Conservation (phyloP, 2,888 invertebrate species). For the Steinernema carpocapsae region DNA sequence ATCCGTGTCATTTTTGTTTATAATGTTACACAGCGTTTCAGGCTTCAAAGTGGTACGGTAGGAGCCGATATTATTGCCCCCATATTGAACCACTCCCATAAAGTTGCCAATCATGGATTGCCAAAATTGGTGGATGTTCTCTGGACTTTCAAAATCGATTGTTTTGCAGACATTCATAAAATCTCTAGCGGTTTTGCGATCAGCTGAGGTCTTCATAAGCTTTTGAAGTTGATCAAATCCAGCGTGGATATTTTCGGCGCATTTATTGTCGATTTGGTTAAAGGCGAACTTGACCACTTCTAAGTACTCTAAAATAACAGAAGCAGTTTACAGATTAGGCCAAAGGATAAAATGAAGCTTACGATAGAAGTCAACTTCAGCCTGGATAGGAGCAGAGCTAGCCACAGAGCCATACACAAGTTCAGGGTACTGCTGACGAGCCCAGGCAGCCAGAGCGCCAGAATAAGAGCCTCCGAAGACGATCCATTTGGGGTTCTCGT, state of each 20-base stretch:
- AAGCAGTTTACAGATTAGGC: not conserved
- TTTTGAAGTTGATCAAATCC: slow-evolving; percentile 52
- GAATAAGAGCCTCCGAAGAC: slow-evolving; percentile 89
- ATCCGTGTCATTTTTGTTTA: not conserved
- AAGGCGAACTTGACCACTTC: slow-evolving; percentile 81
- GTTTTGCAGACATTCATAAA: slow-evolving; percentile 51
- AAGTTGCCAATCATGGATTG: slow-evolving; percentile 84
- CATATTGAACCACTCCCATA: slow-evolving; percentile 90
- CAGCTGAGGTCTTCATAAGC: slow-evolving; percentile 50
- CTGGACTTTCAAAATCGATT: slow-evolving; percentile 44
- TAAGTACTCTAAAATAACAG: slow-evolving; percentile 76
- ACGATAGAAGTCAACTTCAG: slow-evolving; percentile 84
- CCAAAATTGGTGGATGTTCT: slow-evolving; percentile 79
- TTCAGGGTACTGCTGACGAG: slow-evolving; percentile 82
- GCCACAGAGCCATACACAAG: slow-evolving; percentile 85
- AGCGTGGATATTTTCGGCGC: slow-evolving; percentile 51
- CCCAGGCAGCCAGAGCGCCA: slow-evolving; percentile 87
- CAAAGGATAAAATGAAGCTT: slow-evolving; percentile 49
- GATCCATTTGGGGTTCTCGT: slow-evolving; percentile 78
- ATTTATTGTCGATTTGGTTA: slow-evolving; percentile 72
- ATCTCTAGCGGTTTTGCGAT: slow-evolving; percentile 42
- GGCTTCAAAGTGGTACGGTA: slow-evolving; percentile 4
- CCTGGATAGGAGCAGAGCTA: slow-evolving; percentile 85
- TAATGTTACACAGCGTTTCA: not conserved
- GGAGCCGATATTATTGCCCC: slow-evolving; percentile 84